Conservation (phyloP, 2,888 invertebrate genomes). For the Caenorhabditis sp. region DNA sequence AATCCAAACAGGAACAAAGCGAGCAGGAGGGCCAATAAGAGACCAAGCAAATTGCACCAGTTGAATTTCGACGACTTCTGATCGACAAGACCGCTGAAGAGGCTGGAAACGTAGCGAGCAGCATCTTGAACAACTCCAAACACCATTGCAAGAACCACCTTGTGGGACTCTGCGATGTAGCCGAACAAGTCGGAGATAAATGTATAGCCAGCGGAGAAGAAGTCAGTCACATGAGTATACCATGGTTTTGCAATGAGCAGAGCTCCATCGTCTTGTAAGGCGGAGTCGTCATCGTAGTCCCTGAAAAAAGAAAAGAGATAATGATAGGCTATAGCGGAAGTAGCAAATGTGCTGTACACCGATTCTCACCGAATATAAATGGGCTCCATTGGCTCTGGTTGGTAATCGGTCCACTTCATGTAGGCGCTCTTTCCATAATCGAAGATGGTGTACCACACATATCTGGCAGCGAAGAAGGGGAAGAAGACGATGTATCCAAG, state of each 20-base stretch:
- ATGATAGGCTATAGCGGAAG: background rate
- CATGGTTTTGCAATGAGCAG: background rate
- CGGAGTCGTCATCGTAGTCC: constrained; percentile 3
- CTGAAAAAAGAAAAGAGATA: constrained; percentile 19
- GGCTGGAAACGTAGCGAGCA: background rate
- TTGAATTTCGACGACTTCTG: constrained; percentile 24
- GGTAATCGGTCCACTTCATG: constrained; percentile 29
- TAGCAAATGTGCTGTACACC: background rate
- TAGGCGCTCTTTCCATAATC: constrained; percentile 48
- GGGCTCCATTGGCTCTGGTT: constrained; percentile 23
- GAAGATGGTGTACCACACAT: constrained; percentile 28
- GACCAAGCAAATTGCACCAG: constrained; percentile 30
- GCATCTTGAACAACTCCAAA: background rate
- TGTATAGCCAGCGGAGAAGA: background rate
- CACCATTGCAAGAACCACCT: background rate
- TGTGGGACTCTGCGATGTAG: background rate
- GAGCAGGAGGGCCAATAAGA: constrained; percentile 29
- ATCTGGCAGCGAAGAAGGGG: constrained; percentile 18
- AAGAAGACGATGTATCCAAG: constrained; percentile 30
- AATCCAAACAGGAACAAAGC: constrained; percentile 38
- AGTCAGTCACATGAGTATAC: constrained; percentile 1
- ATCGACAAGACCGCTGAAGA: background rate
- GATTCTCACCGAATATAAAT: constrained; percentile 36
- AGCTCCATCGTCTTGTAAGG: background rate
- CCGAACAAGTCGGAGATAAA: background rate